Evolutionary conservation across 2,113 vertebrate genomes (phyloP).

Genomic region (Corythoichthys haematopterus): DNA sequence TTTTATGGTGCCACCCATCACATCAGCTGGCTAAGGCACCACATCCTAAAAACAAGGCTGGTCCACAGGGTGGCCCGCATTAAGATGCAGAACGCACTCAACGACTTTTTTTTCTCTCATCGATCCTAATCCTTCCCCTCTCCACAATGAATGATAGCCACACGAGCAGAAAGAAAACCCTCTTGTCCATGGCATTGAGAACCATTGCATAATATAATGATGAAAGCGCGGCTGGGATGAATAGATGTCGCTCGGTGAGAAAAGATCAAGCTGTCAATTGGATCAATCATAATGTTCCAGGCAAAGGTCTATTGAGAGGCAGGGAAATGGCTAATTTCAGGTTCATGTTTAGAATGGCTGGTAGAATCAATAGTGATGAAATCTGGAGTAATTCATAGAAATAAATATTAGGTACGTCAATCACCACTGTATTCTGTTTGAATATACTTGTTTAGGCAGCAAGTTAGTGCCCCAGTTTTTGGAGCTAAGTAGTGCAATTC

Average conservation of each 20-base stretch:
- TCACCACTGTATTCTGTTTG: neutral
- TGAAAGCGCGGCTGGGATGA: slow-evolving; percentile 46
- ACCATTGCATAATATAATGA: slow-evolving; percentile 40
- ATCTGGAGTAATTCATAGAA: neutral
- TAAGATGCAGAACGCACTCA: slow-evolving; percentile 61
- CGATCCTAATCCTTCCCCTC: slow-evolving; percentile 59
- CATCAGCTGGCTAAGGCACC: neutral
- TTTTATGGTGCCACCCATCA: slow-evolving; percentile 3
- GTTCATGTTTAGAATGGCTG: slow-evolving; percentile 5
- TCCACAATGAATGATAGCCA: slow-evolving; percentile 59
- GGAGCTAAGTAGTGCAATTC: too few species aligned
- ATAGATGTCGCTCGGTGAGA: slow-evolving; percentile 27
- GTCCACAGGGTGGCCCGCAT: slow-evolving; percentile 50
- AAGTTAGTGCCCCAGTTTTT: too few species aligned
- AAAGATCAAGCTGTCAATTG: slow-evolving; percentile 43
- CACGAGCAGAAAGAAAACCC: slow-evolving; percentile 22
- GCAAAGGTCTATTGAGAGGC: slow-evolving; percentile 13
- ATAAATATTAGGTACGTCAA: neutral
- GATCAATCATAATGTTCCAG: slow-evolving; percentile 15
- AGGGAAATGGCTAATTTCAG: slow-evolving; percentile 16
- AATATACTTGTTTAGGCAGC: too few species aligned
- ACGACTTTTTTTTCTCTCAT: slow-evolving; percentile 38
- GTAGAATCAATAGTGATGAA: neutral
- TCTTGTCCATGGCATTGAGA: slow-evolving; percentile 29
- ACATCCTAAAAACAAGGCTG: slow-evolving; percentile 47